Percentiles rank a stretch among this genome's conserved stretches.
phyloP scores from a whole-genome alignment of 1,140 invertebrate species.

The fruit fly (Drosophila melanogaster) region Release_6_plus_ISO1_MT NT_033777.3:26950501-26951000 shows the following conservation, averaged over 20 bases:
- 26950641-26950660: conserved; percentile 96
- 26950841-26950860: conserved; percentile 98
- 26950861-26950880: conserved; percentile 99
- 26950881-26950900: conserved; percentile 98
- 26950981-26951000: conserved; percentile 93
- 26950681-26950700: conserved; percentile 97
- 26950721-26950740: conserved; percentile 96
- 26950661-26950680: conserved; percentile 95
- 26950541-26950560: conserved; percentile 93
- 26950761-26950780: conserved; percentile 98
- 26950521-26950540: conserved; percentile 92
- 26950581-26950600: not conserved
- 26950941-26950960: conserved; percentile 91
- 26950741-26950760: conserved; percentile 96
- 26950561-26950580: conserved; percentile 90
- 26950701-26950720: conserved; percentile 96
- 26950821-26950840: conserved; percentile 95
- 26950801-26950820: conserved; percentile 93
- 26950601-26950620: not conserved
- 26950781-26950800: conserved; percentile 92
- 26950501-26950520: conserved; percentile 89
- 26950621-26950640: conserved; percentile 39
- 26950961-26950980: conserved; percentile 91
- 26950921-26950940: conserved; percentile 90
- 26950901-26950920: conserved; percentile 94